Evolutionary conservation across 2,888 invertebrate genomes (phyloP).

Genomic region (Odontocolon sp.): DNA sequence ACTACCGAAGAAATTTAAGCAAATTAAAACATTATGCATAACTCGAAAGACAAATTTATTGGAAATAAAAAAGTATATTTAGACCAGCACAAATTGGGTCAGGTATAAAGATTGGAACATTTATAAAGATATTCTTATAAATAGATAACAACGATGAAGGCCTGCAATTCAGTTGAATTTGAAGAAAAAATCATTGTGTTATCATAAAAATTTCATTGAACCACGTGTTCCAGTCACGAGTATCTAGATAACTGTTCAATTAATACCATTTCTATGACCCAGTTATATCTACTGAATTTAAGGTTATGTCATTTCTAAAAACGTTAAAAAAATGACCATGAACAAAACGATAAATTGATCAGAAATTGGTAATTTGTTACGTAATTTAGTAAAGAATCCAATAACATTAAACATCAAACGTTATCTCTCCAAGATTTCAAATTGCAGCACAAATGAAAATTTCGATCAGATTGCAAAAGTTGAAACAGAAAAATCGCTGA

Average conservation of each 20-base stretch:
- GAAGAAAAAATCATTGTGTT: too few relatives aligned
- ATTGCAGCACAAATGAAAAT: neutral
- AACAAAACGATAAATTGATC: neutral
- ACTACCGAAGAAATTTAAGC: too few relatives aligned
- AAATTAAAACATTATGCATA: too few relatives aligned
- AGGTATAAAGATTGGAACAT: too few relatives aligned
- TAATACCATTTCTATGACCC: neutral
- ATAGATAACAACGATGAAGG: too few relatives aligned
- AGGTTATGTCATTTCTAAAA: conserved; percentile 20
- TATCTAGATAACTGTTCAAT: neutral
- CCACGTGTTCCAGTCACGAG: conserved; percentile 4
- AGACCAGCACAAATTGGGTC: too few relatives aligned
- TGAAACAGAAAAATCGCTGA: conserved; percentile 16
- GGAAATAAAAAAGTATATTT: too few relatives aligned
- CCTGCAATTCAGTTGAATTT: too few relatives aligned
- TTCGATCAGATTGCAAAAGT: neutral
- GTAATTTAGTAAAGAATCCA: neutral
- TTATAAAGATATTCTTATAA: too few relatives aligned
- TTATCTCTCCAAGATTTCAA: neutral
- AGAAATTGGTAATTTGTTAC: neutral
- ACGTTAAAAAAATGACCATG: neutral
- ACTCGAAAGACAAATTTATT: too few relatives aligned
- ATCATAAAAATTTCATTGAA: conserved; percentile 18
- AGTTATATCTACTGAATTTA: neutral
- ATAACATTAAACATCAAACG: neutral